phyloP scores from a whole-genome alignment of 2,888 invertebrate genomes.

The Eremobia ochroleuca region DNA sequence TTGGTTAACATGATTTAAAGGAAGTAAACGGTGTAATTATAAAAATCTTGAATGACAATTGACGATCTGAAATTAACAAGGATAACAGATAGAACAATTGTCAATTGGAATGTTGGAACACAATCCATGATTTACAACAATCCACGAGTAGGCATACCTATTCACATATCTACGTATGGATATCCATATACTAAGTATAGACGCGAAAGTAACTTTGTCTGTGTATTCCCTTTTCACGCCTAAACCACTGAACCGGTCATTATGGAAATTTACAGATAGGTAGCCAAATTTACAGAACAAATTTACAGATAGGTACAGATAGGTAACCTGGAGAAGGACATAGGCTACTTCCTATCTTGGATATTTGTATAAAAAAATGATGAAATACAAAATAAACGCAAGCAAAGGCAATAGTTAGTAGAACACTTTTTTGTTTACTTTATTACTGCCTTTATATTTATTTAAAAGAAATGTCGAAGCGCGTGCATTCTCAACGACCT shows the following conservation, averaged over 20 bases:
- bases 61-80: slow-evolving; percentile 1
- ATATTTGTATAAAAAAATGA: background rate
- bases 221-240: background rate
- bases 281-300: no score
- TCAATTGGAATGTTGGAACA: background rate
- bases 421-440: background rate
- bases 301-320: background rate
- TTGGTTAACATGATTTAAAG: background rate
- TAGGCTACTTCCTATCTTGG: background rate
- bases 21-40: background rate
- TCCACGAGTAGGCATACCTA: background rate
- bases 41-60: slow-evolving; percentile 3
- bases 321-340: background rate
- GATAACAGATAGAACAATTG: background rate
- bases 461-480: background rate
- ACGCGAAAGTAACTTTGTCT: background rate
- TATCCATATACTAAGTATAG: background rate
- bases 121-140: background rate
- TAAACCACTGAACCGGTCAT: background rate
- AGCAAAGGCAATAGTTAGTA: no score
- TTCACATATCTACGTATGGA: background rate
- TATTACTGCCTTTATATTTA: background rate
- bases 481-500: slow-evolving; percentile 17
- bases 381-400: background rate
- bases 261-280: background rate